Percentiles rank a stretch among this genome's conserved stretches.
These are phyloP conservation scores for Cheilosia soror DNA, from an alignment of 2,888 invertebrate species.

Conservation along the genomic window DNA sequence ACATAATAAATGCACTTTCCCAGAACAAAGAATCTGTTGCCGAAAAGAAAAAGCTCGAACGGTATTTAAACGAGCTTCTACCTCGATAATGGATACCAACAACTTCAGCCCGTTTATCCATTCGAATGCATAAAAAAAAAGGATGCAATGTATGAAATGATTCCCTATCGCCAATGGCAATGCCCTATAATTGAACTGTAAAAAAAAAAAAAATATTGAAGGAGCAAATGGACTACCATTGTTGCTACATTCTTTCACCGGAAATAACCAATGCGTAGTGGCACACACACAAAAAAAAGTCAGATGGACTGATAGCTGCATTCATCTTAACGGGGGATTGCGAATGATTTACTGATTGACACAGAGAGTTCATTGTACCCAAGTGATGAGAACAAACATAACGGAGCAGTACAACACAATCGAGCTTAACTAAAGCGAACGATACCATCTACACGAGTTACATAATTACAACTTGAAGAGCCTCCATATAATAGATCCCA, in stretches of 20 bases:
- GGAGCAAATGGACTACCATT: background rate
- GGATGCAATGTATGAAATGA: constrained; percentile 30
- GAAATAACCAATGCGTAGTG: constrained; percentile 34
- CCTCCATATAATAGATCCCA: constrained; percentile 19
- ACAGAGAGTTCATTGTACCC: constrained; percentile 43
- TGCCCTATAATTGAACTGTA: constrained; percentile 58
- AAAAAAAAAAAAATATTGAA: constrained; percentile 38
- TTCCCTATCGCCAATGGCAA: constrained; percentile 19
- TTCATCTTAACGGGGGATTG: constrained; percentile 28
- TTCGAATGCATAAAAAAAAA: constrained; percentile 19
- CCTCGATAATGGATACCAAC: constrained; percentile 24
- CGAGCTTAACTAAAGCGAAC: background rate
- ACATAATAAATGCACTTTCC: constrained; percentile 20
- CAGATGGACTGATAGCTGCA: constrained; percentile 32
- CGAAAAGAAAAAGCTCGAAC: constrained; percentile 25
- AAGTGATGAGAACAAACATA: background rate
- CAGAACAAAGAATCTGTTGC: constrained; percentile 18
- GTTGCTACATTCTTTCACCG: background rate
- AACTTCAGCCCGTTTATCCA: background rate
- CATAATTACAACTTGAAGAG: constrained; percentile 35
- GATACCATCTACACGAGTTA: constrained; percentile 16
- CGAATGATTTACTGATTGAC: constrained; percentile 52
- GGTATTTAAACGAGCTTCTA: constrained; percentile 55
- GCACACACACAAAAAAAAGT: constrained; percentile 8
- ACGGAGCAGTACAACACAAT: constrained; percentile 21